These are phyloP conservation scores for Cebidichthys violaceus DNA, from an alignment of 2,113 vertebrate species.

Conservation along the genomic window DNA sequence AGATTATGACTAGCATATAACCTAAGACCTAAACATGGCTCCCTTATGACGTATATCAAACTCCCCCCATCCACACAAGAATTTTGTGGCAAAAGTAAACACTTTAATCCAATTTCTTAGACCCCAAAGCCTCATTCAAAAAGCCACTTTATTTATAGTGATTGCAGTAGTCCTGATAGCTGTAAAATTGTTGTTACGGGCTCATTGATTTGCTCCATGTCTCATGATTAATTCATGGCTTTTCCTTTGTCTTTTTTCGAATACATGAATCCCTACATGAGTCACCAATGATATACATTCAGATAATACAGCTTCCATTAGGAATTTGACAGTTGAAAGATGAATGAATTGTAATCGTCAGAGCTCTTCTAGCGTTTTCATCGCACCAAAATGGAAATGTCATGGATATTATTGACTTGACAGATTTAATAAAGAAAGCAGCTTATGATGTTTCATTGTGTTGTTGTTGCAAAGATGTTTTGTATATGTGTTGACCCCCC, in stretches of 20 bases:
- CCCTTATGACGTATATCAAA: conserved; percentile 64
- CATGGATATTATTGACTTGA: conserved; percentile 6
- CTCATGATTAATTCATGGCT: conserved; percentile 77
- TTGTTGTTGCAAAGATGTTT: neutral
- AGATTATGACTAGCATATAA: conserved; percentile 50
- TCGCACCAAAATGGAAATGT: neutral
- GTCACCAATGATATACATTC: conserved; percentile 62
- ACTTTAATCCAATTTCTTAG: conserved; percentile 78
- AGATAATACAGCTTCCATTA: conserved; percentile 34
- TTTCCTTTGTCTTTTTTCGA: conserved; percentile 50
- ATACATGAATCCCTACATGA: conserved; percentile 58
- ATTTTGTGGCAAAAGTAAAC: conserved; percentile 70
- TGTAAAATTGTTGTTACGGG: conserved; percentile 63
- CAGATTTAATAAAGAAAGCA: conserved; percentile 9
- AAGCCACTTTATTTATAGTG: conserved; percentile 76
- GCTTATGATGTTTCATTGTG: conserved; percentile 7
- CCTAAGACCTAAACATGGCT: conserved; percentile 58
- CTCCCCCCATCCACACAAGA: conserved; percentile 32
- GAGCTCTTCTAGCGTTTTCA: conserved; percentile 1
- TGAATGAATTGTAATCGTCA: conserved; percentile 34
- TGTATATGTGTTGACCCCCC: conserved; percentile 6
- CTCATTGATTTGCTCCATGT: conserved; percentile 64
- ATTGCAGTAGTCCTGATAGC: conserved; percentile 56
- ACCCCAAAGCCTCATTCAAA: conserved; percentile 57
- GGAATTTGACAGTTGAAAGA: conserved; percentile 46